Conservation (phyloP, 1,140 invertebrate genomes). For the Oryzaephilus surinamensis region DNA sequence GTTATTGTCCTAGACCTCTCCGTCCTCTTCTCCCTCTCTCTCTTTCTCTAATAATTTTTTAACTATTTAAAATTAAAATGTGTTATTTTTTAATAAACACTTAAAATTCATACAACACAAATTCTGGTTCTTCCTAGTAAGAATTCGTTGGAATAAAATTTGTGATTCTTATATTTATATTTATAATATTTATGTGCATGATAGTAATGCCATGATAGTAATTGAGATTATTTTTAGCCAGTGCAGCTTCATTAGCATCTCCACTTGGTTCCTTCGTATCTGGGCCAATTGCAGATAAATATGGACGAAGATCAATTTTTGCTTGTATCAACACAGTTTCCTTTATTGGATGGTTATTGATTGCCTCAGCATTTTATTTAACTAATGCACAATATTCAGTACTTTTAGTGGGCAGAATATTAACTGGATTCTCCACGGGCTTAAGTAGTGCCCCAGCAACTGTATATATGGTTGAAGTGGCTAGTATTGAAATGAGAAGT, state of each 20-base stretch:
- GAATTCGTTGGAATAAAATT: too few species aligned
- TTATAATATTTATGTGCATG: too few species aligned
- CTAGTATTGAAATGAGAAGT: slow-evolving; percentile 43
- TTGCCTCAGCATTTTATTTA: slow-evolving; percentile 32
- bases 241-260: slow-evolving; percentile 40
- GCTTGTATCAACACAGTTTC: slow-evolving; percentile 42
- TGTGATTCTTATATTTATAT: slow-evolving; percentile 2
- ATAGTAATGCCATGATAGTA: too few species aligned
- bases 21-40: too few species aligned
- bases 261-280: slow-evolving; percentile 42
- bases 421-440: slow-evolving; percentile 49
- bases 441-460: slow-evolving; percentile 48
- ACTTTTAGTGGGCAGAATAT: slow-evolving; percentile 46
- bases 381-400: slow-evolving; percentile 35
- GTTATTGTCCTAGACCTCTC: too few species aligned
- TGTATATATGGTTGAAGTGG: slow-evolving; percentile 52
- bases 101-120: too few species aligned
- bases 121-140: too few species aligned
- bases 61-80: too few species aligned
- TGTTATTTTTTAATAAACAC: too few species aligned
- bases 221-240: slow-evolving; percentile 36
- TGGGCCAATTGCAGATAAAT: slow-evolving; percentile 45
- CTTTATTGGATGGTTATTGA: slow-evolving; percentile 45
- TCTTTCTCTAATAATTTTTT: too few species aligned
- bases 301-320: slow-evolving; percentile 46